Percentiles rank a stretch among this genome's conserved stretches.
phyloP scores from a whole-genome alignment of 2,113 vertebrate genomes.

The Trichechus manatus region DNA sequence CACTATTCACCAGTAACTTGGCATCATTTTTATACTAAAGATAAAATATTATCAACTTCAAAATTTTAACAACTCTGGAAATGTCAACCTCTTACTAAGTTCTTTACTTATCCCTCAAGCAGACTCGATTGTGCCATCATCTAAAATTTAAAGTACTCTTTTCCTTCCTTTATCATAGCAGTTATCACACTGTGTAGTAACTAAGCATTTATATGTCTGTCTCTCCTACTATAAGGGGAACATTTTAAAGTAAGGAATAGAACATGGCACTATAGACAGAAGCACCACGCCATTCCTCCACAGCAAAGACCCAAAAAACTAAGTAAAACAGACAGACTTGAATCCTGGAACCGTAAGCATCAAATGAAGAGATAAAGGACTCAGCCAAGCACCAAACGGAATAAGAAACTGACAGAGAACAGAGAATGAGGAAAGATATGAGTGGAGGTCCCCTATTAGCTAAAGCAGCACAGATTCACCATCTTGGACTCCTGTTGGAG shows the following conservation, averaged over 20 bases:
- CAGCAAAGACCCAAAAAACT: no score
- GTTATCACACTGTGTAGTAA: background rate
- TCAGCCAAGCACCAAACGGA: no score
- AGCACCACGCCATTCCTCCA: no score
- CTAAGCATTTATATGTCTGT: background rate
- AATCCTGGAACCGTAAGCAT: no score
- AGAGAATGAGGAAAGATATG: no score
- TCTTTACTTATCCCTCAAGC: conserved; percentile 9
- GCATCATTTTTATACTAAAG: conserved; percentile 53
- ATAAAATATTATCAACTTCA: conserved; percentile 63
- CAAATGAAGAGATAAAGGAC: no score
- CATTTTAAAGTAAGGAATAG: conserved; percentile 30
- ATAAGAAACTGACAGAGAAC: no score
- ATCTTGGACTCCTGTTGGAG: no score
- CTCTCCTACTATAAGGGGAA: background rate
- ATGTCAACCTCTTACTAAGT: conserved; percentile 1
- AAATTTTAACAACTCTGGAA: conserved; percentile 58
- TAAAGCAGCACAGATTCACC: no score
- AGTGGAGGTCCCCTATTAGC: no score
- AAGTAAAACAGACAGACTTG: no score
- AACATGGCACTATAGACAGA: no score
- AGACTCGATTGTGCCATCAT: background rate
- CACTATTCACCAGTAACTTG: conserved; percentile 63
- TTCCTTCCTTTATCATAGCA: conserved; percentile 16
- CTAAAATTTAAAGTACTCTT: conserved; percentile 6